A percentile compares a stretch with the other conserved stretches of the same genome.
Evolutionary conservation across 2,113 vertebrate species (phyloP).

Genomic region (Calypte anna): DNA sequence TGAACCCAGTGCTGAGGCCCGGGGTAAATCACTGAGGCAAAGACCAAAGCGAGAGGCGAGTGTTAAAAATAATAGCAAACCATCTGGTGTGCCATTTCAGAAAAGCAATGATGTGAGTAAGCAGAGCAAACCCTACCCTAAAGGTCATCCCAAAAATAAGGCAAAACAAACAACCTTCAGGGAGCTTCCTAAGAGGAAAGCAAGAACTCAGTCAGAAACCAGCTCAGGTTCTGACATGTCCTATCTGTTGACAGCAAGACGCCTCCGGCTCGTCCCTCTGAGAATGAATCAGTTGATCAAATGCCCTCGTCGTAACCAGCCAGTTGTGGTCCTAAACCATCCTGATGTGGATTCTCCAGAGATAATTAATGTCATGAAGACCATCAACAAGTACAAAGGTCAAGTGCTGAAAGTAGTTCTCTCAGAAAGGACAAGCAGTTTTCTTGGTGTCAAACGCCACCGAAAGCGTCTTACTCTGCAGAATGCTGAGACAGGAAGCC

Average conservation of each 20-base stretch:
- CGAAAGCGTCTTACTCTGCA: slow-evolving; percentile 75
- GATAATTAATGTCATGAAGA: slow-evolving; percentile 81
- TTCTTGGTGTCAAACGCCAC: slow-evolving; percentile 68
- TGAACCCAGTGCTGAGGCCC: neutral
- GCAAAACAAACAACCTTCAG: slow-evolving; percentile 59
- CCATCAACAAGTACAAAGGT: slow-evolving; percentile 80
- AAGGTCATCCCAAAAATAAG: slow-evolving; percentile 56
- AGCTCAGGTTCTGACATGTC: slow-evolving; percentile 46
- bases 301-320: slow-evolving; percentile 89
- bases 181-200: slow-evolving; percentile 73
- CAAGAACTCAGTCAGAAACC: slow-evolving; percentile 14
- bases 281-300: slow-evolving; percentile 85
- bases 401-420: slow-evolving; percentile 80
- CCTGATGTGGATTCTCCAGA: slow-evolving; percentile 83
- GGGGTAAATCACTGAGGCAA: slow-evolving; percentile 7
- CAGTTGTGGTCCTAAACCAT: slow-evolving; percentile 95
- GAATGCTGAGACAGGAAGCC: slow-evolving; percentile 51
- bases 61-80: neutral
- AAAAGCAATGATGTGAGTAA: slow-evolving; percentile 27
- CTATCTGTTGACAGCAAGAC: slow-evolving; percentile 65
- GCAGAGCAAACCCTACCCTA: slow-evolving; percentile 41
- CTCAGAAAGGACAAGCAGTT: slow-evolving; percentile 77
- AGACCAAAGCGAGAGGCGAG: slow-evolving; percentile 64
- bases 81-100: neutral
- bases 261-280: slow-evolving; percentile 82